Conservation (phyloP, 2,888 invertebrate genomes). For the Poecilobothrus nobilitatus region DNA sequence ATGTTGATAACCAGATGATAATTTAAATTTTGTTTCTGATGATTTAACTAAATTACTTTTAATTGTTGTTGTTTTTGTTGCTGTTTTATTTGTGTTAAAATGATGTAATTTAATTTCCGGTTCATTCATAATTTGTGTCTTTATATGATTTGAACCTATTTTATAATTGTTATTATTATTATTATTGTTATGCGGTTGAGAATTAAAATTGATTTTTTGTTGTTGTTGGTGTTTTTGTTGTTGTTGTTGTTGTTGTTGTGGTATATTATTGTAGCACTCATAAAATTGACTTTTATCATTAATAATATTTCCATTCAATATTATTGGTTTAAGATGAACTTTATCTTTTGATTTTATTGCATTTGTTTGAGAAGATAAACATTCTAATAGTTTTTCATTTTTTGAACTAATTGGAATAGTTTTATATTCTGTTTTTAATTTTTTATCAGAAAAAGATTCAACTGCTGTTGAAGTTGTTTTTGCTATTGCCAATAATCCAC, state of each 20-base stretch:
- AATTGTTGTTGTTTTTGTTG: not conserved
- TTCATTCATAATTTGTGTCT: not conserved
- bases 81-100: not conserved
- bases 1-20: not conserved
- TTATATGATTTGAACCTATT: not conserved
- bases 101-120: conserved; percentile 19
- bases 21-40: not conserved
- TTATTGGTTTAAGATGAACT: not conserved
- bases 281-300: conserved; percentile 3
- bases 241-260: not conserved
- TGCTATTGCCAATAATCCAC: conserved; percentile 1
- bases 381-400: not conserved
- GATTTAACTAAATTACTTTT: conserved; percentile 1
- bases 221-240: not conserved
- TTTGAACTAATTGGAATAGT: not conserved
- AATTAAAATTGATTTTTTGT: not conserved
- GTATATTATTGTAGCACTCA: not conserved
- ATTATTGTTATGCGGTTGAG: not conserved
- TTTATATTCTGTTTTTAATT: not conserved
- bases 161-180: not conserved
- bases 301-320: not conserved
- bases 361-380: not conserved
- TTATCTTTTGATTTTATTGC: not conserved
- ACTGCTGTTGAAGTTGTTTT: not conserved
- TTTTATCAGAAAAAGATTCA: not conserved